Evolutionary conservation across 2,113 vertebrate genomes (phyloP), one percentile per base, ranked within the genome.

Genomic region (Atractosteus spatula): DNA sequence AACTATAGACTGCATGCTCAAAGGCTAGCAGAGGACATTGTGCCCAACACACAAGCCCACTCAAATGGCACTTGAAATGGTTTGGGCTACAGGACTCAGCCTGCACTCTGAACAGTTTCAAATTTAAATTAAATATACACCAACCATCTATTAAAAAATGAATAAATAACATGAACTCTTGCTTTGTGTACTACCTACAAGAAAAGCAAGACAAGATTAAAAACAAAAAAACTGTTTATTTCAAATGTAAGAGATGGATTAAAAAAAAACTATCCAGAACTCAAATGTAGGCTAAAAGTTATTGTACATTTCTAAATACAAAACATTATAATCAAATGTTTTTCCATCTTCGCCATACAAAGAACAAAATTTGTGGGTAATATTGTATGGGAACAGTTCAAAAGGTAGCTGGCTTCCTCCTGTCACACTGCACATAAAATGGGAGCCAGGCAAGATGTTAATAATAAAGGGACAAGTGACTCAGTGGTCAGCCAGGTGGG

Each of bases 211-310:
- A 45, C 16, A 62, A 73, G 65, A 45, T 77, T 82, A 69, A 77
- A 84, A 89, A 89, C 80, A 77, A 85, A 29, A 81, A 78, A 68
- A 74, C 74, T 77, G 29, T 89, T 89, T 88, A 87, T 88, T 91
- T 80, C 17, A 84, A 87, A 87, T 89, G 84, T 80, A 61, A 41
- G 61, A 78, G 75, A 75, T 70, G 73, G 82, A 84, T 84, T 83
- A 76, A 83, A 79, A 83, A 73, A 69, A 76, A 62, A 41, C 66
- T 65, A 69, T 62, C 56, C n/a, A 62, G 63, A 74, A 47, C 44
- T 66, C 54, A 69, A 76, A 82, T 83, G 78, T 79, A 81, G 85
- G 72, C 77, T 84, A 78, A 79, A 74, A 88, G 80, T 78, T 80
- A 77, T 80, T 85, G 80, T 81, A 80, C 74, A 82, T 78, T 78